phyloP scores from a whole-genome alignment of 2,113 vertebrate species.

The Ophiodon elongatus region DNA sequence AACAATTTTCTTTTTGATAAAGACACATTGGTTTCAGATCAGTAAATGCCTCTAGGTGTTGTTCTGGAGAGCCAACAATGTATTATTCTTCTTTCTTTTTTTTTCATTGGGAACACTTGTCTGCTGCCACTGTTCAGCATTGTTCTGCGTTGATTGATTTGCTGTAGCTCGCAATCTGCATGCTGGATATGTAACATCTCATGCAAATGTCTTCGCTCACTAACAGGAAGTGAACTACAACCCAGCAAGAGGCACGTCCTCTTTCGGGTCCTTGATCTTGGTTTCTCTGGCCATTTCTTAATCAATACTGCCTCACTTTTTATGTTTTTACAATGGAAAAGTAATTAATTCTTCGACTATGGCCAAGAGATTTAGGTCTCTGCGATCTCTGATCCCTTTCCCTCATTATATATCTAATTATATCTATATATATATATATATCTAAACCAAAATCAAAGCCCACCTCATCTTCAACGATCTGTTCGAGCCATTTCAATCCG shows the following conservation, averaged over 20 bases:
- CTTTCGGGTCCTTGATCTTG: constrained; percentile 38
- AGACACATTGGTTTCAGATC: background rate
- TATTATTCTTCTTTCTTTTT: background rate
- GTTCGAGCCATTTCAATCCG: too few species aligned
- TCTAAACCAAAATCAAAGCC: too few species aligned
- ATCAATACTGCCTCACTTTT: constrained; percentile 38
- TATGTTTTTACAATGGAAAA: constrained; percentile 62
- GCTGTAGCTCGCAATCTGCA: background rate
- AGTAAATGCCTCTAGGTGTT: background rate
- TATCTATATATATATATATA: too few species aligned
- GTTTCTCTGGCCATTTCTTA: constrained; percentile 22
- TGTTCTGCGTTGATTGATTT: background rate
- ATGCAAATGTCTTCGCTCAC: constrained; percentile 2
- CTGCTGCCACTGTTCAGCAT: background rate
- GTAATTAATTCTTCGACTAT: constrained; percentile 56
- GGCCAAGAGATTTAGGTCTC: constrained; percentile 45
- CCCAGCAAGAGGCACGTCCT: constrained; percentile 7
- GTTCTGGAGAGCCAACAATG: background rate
- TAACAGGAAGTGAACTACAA: constrained; percentile 50
- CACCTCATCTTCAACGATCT: too few species aligned
- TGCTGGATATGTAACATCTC: background rate
- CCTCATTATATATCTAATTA: constrained; percentile 48
- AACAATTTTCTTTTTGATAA: background rate
- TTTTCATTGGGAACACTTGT: background rate
- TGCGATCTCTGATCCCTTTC: constrained; percentile 47